A percentile compares a stretch with the other conserved stretches of the same genome.
phyloP scores from a whole-genome alignment of 1,140 invertebrate genomes.

The Chelonus insularis region DNA sequence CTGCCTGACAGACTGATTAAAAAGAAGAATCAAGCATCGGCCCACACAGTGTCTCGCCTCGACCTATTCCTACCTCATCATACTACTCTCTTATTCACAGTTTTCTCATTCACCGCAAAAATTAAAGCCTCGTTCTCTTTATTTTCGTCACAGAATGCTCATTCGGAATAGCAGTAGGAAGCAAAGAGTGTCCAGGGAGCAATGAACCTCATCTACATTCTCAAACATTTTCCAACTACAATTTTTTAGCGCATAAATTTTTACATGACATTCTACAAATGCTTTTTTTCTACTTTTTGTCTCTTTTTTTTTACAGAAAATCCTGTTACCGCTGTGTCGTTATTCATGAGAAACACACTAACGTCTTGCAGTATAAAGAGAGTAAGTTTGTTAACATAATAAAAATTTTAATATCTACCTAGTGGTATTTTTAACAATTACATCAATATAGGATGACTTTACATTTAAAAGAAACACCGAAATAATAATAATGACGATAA shows the following conservation, averaged over 20 bases:
- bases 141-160: conserved; percentile 1
- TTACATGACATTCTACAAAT: background rate
- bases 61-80: conserved; percentile 22
- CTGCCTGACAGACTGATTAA: conserved; percentile 40
- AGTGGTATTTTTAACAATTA: background rate
- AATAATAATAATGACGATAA: too few relatives aligned
- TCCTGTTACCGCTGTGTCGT: conserved; percentile 86
- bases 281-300: background rate
- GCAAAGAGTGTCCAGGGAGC: background rate
- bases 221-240: conserved; percentile 16
- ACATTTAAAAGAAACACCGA: too few relatives aligned
- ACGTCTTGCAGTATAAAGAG: conserved; percentile 95
- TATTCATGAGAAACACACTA: conserved; percentile 88
- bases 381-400: conserved; percentile 71
- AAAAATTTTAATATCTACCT: background rate
- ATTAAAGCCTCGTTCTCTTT: conserved; percentile 1
- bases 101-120: conserved; percentile 25
- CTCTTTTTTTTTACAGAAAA: conserved; percentile 53
- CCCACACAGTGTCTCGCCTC: conserved; percentile 1
- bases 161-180: background rate
- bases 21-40: conserved; percentile 43
- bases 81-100: conserved; percentile 16
- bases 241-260: background rate
- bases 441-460: too few relatives aligned
- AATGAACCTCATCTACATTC: conserved; percentile 22